phyloP scores from a whole-genome alignment of 2,113 vertebrate genomes.

The Xenopus borealis region DNA sequence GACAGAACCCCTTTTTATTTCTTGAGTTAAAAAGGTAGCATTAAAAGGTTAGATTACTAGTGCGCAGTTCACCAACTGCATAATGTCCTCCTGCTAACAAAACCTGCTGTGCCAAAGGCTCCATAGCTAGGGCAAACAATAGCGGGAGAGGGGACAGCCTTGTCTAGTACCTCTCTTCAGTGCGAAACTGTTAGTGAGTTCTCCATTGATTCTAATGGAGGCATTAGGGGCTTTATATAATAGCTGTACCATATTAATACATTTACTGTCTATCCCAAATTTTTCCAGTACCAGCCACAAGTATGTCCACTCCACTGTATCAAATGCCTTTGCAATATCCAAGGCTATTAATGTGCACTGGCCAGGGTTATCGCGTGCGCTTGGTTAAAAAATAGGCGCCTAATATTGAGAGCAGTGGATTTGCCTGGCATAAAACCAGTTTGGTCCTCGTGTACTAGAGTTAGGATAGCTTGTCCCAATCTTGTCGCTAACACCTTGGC shows the following conservation, averaged over 20 bases:
- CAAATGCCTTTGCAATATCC: neutral
- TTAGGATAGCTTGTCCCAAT: too few species aligned
- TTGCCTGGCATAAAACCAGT: too few species aligned
- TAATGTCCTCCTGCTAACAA: too few species aligned
- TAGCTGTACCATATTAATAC: neutral
- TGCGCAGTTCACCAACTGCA: too few species aligned
- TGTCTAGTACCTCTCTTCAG: neutral
- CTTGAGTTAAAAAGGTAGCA: too few species aligned
- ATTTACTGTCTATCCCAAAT: neutral
- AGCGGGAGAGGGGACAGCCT: neutral
- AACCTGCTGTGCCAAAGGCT: neutral
- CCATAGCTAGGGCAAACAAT: neutral
- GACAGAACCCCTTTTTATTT: too few species aligned
- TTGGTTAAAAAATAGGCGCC: too few species aligned
- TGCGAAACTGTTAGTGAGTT: neutral
- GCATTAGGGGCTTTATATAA: neutral
- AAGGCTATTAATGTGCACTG: neutral
- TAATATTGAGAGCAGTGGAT: too few species aligned
- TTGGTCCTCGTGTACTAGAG: too few species aligned
- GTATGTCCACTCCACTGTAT: neutral
- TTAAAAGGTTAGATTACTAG: too few species aligned
- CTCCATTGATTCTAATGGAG: neutral
- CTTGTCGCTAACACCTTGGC: too few species aligned
- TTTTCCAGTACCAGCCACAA: neutral
- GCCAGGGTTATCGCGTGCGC: too few species aligned